These are phyloP conservation scores for Euzophera pinguis DNA, from an alignment of 2,888 invertebrate genomes.

Conservation along the genomic window DNA sequence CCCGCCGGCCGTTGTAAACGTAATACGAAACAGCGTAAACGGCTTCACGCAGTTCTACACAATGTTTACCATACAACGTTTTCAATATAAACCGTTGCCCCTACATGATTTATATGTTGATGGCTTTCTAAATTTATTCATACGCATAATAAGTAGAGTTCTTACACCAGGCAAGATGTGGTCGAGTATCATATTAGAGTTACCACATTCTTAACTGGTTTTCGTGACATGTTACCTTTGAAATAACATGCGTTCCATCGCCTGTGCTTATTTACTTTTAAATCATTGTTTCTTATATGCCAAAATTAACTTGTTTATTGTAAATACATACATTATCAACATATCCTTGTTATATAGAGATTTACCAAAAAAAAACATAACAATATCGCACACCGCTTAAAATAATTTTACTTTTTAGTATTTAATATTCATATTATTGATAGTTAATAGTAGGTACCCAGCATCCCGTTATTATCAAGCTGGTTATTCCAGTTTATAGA, in stretches of 20 bases:
- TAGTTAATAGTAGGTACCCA: conserved; percentile 1
- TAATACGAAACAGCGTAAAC: neutral
- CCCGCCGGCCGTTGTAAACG: neutral
- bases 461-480: conserved; percentile 14
- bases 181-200: conserved; percentile 48
- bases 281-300: neutral
- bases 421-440: conserved; percentile 4
- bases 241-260: conserved; percentile 15
- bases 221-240: conserved; percentile 33
- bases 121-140: conserved; percentile 55
- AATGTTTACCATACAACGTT: conserved; percentile 8
- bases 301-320: neutral
- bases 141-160: conserved; percentile 46
- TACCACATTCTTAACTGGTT: conserved; percentile 57
- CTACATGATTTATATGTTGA: conserved; percentile 33
- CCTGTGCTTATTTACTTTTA: neutral
- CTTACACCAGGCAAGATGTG: conserved; percentile 36
- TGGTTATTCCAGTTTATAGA: conserved; percentile 6
- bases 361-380: neutral
- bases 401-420: no score
- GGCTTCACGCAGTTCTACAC: neutral
- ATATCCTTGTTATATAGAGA: neutral
- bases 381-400: neutral
- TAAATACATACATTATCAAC: neutral
- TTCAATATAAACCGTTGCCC: conserved; percentile 11